Evolutionary conservation across 2,113 vertebrate genomes (phyloP).

Genomic region (Hydropotes inermis): DNA sequence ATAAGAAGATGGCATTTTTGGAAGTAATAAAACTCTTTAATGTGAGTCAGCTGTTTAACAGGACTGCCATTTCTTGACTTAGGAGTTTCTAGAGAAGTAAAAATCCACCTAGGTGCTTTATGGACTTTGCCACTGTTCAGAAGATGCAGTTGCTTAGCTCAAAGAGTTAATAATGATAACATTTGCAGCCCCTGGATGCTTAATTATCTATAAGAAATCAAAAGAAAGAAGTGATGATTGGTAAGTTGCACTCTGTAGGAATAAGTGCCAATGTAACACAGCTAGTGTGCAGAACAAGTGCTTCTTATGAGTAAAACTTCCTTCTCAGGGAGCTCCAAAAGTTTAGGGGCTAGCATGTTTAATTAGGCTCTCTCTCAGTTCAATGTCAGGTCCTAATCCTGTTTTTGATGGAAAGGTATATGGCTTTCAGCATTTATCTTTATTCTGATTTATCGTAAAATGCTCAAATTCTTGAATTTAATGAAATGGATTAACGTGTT

Average conservation of each 20-base stretch:
- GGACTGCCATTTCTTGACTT: conserved; percentile 33
- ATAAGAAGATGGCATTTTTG: conserved; percentile 67
- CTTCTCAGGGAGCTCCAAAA: not conserved
- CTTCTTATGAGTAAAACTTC: not conserved
- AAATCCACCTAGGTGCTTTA: not conserved
- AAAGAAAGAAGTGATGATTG: not conserved
- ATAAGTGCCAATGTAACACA: not conserved
- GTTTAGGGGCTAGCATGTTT: not conserved
- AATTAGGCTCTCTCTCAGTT: not conserved
- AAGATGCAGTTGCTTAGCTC: conserved; percentile 2
- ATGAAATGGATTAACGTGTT: not conserved
- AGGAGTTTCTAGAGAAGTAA: conserved; percentile 14
- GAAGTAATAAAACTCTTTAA: conserved; percentile 70
- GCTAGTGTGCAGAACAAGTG: not conserved
- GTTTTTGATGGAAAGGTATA: not conserved
- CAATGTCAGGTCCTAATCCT: not conserved
- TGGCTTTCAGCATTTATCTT: not conserved
- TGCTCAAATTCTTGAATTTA: not conserved
- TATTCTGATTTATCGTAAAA: not conserved
- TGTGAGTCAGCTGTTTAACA: conserved; percentile 62
- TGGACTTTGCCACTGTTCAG: not conserved
- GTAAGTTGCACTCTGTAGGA: not conserved
- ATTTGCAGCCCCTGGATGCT: not conserved
- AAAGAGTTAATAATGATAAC: not conserved
- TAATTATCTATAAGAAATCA: not conserved